phyloP scores from a whole-genome alignment of 1,140 invertebrate species.

The Frieseomelitta varia region DNA sequence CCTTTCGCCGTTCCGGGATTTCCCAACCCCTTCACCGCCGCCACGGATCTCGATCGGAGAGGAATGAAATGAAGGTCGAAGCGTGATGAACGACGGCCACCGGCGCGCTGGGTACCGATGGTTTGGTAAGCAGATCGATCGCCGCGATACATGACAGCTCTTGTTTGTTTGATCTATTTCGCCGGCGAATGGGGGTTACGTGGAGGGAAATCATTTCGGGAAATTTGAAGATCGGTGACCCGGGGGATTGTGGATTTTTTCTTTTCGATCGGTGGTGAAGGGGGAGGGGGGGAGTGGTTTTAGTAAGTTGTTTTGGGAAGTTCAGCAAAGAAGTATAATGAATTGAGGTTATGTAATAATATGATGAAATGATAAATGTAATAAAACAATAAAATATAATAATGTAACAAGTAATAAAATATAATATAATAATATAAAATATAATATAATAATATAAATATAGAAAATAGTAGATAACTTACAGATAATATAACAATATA shows the following conservation, averaged over 20 bases:
- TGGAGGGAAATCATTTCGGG: background rate
- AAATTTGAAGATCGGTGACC: background rate
- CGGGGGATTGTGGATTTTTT: background rate
- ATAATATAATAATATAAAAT: too few species aligned
- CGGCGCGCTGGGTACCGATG: background rate
- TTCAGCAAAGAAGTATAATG: too few species aligned
- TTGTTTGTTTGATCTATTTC: slow-evolving; percentile 10
- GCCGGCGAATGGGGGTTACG: background rate
- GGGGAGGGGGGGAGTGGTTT: background rate
- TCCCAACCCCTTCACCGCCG: background rate
- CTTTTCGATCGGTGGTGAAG: too few species aligned
- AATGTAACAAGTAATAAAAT: too few species aligned
- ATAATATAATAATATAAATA: too few species aligned
- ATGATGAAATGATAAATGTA: too few species aligned
- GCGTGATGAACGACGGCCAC: background rate
- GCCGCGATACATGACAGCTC: background rate
- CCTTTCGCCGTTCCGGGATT: too few species aligned
- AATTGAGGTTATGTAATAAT: too few species aligned
- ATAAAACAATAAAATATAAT: too few species aligned
- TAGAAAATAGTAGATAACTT: too few species aligned
- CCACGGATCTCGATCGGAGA: background rate
- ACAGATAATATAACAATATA: too few species aligned
- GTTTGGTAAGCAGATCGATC: slow-evolving; percentile 2
- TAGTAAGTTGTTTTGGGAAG: too few species aligned
- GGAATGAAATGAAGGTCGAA: slow-evolving; percentile 10